Evolutionary conservation across 2,888 invertebrate species (phyloP).

Genomic region (Scaptomyza cyrtandrae): DNA sequence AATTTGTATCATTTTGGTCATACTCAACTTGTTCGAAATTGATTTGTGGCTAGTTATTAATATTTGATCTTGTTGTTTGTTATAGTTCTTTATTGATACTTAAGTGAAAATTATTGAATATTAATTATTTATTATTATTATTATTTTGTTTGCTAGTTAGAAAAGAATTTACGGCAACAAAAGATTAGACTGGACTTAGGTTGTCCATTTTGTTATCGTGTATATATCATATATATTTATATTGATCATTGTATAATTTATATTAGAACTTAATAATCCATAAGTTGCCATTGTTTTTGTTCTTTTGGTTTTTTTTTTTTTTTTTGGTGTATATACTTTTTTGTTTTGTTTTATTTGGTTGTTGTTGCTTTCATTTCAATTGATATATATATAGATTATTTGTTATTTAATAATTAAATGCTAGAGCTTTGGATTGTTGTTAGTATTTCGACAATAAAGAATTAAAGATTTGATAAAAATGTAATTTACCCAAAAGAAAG

Average conservation of each 20-base stretch:
- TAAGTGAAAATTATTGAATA: slow-evolving; percentile 43
- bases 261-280: slow-evolving; percentile 59
- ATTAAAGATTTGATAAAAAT: slow-evolving; percentile 69
- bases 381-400: slow-evolving; percentile 52
- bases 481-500: slow-evolving; percentile 73
- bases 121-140: slow-evolving; percentile 26
- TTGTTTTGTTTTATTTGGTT: slow-evolving; percentile 41
- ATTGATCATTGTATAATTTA: slow-evolving; percentile 43
- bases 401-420: slow-evolving; percentile 80
- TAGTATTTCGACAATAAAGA: slow-evolving; percentile 55
- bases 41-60: slow-evolving; percentile 56
- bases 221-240: slow-evolving; percentile 35
- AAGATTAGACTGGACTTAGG: slow-evolving; percentile 45
- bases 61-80: slow-evolving; percentile 36
- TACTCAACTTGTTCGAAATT: slow-evolving; percentile 78
- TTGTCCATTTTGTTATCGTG: slow-evolving; percentile 34
- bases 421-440: slow-evolving; percentile 76
- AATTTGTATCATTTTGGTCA: slow-evolving; percentile 64
- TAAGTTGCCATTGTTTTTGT: slow-evolving; percentile 56
- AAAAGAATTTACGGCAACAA: slow-evolving; percentile 66
- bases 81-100: slow-evolving; percentile 46
- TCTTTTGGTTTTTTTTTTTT: slow-evolving; percentile 25
- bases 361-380: slow-evolving; percentile 62
- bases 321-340: slow-evolving; percentile 39
- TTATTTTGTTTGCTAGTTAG: slow-evolving; percentile 55